phyloP scores from a whole-genome alignment of 2,888 invertebrate species.

The Erpobdella octoculata region DNA sequence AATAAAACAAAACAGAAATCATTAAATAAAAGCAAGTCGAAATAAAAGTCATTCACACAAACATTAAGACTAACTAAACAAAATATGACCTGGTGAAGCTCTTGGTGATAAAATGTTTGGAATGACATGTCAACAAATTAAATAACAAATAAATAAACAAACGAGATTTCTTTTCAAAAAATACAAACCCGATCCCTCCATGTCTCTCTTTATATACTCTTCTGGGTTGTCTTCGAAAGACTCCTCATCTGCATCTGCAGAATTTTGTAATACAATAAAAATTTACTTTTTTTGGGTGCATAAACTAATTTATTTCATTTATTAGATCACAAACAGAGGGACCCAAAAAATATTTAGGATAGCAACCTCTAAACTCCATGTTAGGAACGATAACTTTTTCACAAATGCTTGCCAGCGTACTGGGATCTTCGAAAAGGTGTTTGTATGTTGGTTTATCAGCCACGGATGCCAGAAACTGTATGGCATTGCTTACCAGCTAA shows the following conservation, averaged over 20 bases:
- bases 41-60: too few relatives aligned
- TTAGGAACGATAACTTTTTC: constrained; percentile 98
- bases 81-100: too few relatives aligned
- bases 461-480: constrained; percentile 87
- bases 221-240: constrained; percentile 95
- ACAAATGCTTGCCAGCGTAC: constrained; percentile 79
- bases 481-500: constrained; percentile 85
- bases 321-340: not conserved
- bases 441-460: constrained; percentile 83
- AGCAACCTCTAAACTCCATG: constrained; percentile 80
- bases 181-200: constrained; percentile 72
- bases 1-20: not conserved
- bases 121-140: not conserved
- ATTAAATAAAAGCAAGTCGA: too few relatives aligned
- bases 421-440: constrained; percentile 76
- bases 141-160: not conserved
- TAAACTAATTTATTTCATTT: not conserved
- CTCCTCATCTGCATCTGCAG: constrained; percentile 73
- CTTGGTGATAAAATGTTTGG: too few relatives aligned
- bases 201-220: constrained; percentile 69
- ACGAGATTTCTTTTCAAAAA: not conserved
- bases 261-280: not conserved
- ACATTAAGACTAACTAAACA: too few relatives aligned
- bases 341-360: not conserved
- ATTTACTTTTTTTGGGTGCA: not conserved